These are phyloP conservation scores for Podargus strigoides DNA, from an alignment of 2,797 vertebrate species.

Conservation along the genomic window DNA sequence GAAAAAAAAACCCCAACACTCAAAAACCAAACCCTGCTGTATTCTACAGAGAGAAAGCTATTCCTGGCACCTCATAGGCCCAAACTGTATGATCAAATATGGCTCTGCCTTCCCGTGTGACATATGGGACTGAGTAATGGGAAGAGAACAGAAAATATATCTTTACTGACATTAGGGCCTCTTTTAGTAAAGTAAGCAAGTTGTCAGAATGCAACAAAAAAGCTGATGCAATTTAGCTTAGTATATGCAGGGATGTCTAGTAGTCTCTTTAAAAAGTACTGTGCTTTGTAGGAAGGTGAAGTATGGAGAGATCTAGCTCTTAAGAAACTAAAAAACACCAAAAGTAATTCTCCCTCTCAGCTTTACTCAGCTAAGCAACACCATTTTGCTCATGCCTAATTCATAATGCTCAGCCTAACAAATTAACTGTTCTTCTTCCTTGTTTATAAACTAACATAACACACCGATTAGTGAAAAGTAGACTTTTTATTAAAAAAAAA, in stretches of 20 bases:
- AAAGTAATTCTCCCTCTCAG: background rate
- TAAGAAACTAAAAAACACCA: background rate
- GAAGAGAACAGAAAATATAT: background rate
- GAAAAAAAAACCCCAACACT: no score
- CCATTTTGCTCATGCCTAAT: background rate
- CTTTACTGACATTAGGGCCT: background rate
- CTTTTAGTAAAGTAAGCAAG: background rate
- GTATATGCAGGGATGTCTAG: background rate
- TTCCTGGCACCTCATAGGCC: background rate
- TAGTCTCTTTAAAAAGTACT: background rate
- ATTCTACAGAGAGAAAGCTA: background rate
- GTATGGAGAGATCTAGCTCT: background rate
- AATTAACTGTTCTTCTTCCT: background rate
- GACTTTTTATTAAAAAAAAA: background rate
- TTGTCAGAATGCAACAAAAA: background rate
- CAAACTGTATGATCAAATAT: background rate
- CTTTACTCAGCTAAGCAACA: background rate
- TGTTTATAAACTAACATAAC: background rate
- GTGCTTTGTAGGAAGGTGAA: background rate
- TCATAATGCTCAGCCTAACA: background rate
- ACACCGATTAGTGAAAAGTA: background rate
- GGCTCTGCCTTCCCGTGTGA: background rate
- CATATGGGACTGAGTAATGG: fast-evolving
- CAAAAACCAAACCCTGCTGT: background rate
- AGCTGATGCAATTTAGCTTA: background rate